Percentiles rank a stretch among this genome's conserved stretches.
phyloP scores from a whole-genome alignment of 2,888 invertebrate genomes.

The Tachina grossa region DNA sequence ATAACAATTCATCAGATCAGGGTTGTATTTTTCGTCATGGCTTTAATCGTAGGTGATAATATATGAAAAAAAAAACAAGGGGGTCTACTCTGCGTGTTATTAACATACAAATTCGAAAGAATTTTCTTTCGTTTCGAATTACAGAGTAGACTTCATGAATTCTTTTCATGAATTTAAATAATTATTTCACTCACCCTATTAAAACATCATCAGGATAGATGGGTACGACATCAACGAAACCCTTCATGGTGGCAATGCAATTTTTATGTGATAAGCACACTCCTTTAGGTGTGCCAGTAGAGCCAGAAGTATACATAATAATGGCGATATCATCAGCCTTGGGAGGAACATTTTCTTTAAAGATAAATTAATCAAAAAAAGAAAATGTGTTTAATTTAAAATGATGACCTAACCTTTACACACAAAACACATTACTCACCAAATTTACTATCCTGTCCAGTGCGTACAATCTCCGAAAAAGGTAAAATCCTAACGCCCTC shows the following conservation, averaged over 20 bases:
- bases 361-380: constrained; percentile 48
- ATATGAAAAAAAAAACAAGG: no score
- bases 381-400: not conserved
- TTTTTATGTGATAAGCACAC: constrained; percentile 92
- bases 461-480: constrained; percentile 88
- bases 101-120: no score
- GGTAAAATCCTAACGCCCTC: constrained; percentile 88
- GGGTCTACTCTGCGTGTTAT: no score
- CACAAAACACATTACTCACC: constrained; percentile 77
- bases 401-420: not conserved
- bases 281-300: constrained; percentile 97
- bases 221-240: constrained; percentile 90
- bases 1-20: no score
- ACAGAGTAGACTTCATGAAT: no score
- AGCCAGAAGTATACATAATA: constrained; percentile 99
- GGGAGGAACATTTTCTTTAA: constrained; percentile 86
- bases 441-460: constrained; percentile 84
- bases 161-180: not conserved
- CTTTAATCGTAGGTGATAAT: no score
- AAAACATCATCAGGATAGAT: constrained; percentile 90
- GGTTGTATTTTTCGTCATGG: no score
- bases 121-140: no score
- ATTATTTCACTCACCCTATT: constrained; percentile 85
- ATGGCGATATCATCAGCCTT: constrained; percentile 92
- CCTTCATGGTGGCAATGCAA: constrained; percentile 90